Evolutionary conservation across 2,113 vertebrate species (phyloP), one percentile per base, ranked within the genome.

Genomic region (Saguinus imperator): DNA sequence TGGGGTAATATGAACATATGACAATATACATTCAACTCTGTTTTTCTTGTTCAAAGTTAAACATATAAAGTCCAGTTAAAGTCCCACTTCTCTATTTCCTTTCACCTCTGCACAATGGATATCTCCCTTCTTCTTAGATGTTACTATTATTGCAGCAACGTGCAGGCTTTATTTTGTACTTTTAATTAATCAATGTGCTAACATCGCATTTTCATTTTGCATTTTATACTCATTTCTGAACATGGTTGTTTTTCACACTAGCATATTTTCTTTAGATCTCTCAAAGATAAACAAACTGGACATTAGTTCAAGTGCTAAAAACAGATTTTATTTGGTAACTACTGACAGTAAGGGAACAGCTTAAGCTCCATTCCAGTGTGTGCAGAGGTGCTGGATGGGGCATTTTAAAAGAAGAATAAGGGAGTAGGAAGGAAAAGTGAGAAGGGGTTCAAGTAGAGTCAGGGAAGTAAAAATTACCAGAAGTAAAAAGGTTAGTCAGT

Each of bases 41-140:
- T 82, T 95, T 87, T 64, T 8, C 8, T 95, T 92, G 17, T 95
- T 89, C 45, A 92, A 79, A 87, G 73, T 52, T 37, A 89, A 80
- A 73, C 20, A 48, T 35, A 32, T 61, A 72, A 76, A 79, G 61
- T 18, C 23, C 29, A 57, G 20, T 48, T 66, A 84, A 79, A 89
- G 48, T 96, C 43, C 48, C 14, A 48, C 25, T 90, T 6, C 52
- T 82, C 0, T 21, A 80, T 83, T 66, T 32, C 3, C n/a, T 84
- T 86, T 13, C 11, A 84, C 0, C 5, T 82, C 8, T 85, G 20
- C 29, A 16, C 40, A 87, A 9, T 87, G 52, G 21, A 45, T 72
- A 8, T 48, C 55, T 88, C 61, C 20, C 6, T 76, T 94, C 55
- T 87, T 72, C 40, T 91, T n/a, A 61, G 40, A n/a, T 70, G 79